These are phyloP conservation scores for Crocodylus rhombifer DNA, from an alignment of 2,797 vertebrate genomes.

Conservation along the genomic window DNA sequence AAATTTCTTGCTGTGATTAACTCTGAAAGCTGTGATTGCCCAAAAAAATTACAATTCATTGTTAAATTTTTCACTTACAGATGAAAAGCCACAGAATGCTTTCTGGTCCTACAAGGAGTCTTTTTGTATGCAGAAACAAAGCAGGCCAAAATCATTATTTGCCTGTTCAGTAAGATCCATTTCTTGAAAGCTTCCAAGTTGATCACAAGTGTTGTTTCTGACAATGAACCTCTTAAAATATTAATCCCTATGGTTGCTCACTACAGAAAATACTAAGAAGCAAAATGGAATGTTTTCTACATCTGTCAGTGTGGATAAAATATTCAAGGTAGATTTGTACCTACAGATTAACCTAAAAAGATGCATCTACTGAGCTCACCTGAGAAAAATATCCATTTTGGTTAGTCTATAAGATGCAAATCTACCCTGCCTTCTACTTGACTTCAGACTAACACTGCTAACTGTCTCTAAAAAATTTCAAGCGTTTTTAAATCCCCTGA, in stretches of 20 bases:
- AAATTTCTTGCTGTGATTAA: background rate
- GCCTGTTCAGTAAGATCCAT: constrained; percentile 17
- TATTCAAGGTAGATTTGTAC: background rate
- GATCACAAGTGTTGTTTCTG: background rate
- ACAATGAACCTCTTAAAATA: background rate
- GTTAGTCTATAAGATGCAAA: too few relatives aligned
- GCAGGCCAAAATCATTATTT: background rate
- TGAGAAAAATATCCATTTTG: too few relatives aligned
- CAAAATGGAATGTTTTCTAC: background rate
- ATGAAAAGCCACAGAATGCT: background rate
- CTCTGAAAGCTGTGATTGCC: background rate
- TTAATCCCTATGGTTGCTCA: background rate
- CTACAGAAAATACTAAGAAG: background rate
- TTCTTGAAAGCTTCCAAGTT: background rate
- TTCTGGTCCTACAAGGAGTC: background rate
- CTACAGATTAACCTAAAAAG: background rate
- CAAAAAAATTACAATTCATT: background rate
- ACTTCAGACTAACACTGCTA: too few relatives aligned
- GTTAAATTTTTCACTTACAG: constrained; percentile 18
- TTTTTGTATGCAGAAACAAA: background rate
- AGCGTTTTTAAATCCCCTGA: too few relatives aligned
- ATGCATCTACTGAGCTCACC: too few relatives aligned
- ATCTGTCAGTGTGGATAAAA: background rate
- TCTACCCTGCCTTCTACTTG: too few relatives aligned
- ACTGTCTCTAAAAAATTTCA: too few relatives aligned